Conservation (phyloP, 2,888 invertebrate species). For the Leptodirus hochenwartii region DNA sequence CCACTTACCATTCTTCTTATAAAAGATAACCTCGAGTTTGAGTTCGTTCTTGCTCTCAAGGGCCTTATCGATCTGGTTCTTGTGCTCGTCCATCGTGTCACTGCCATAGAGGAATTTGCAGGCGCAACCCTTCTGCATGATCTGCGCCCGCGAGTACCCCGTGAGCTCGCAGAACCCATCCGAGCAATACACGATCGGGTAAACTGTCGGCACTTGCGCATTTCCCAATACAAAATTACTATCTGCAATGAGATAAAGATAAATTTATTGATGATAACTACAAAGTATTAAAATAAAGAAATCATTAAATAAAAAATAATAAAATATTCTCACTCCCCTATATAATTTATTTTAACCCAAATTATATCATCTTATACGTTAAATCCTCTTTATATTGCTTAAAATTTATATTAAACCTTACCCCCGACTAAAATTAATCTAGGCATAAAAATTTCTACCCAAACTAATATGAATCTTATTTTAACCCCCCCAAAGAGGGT, state of each 20-base stretch:
- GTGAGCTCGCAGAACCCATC: conserved; percentile 95
- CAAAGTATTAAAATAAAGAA: not conserved
- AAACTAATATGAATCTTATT: no score
- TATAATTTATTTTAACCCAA: no score
- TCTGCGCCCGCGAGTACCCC: conserved; percentile 82
- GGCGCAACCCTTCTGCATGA: conserved; percentile 93
- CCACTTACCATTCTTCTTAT: conserved; percentile 85
- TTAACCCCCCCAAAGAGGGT: no score
- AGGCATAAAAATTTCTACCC: no score
- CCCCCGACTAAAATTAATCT: no score
- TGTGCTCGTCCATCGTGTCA: conserved; percentile 78
- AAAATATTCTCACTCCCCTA: conserved; percentile 1
- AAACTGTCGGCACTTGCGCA: conserved; percentile 72
- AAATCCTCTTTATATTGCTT: no score
- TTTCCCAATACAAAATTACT: conserved; percentile 94
- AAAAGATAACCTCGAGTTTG: conserved; percentile 85
- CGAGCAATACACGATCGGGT: conserved; percentile 92
- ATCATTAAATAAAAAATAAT: conserved; percentile 1
- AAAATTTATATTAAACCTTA: no score
- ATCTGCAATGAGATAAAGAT: conserved; percentile 39
- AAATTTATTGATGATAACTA: no score
- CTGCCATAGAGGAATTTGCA: conserved; percentile 88
- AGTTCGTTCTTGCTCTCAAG: conserved; percentile 81
- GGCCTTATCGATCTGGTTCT: conserved; percentile 73
- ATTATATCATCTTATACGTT: no score